These are phyloP conservation scores for Argya squamiceps DNA, from an alignment of 2,797 vertebrate genomes.

Conservation along the genomic window DNA sequence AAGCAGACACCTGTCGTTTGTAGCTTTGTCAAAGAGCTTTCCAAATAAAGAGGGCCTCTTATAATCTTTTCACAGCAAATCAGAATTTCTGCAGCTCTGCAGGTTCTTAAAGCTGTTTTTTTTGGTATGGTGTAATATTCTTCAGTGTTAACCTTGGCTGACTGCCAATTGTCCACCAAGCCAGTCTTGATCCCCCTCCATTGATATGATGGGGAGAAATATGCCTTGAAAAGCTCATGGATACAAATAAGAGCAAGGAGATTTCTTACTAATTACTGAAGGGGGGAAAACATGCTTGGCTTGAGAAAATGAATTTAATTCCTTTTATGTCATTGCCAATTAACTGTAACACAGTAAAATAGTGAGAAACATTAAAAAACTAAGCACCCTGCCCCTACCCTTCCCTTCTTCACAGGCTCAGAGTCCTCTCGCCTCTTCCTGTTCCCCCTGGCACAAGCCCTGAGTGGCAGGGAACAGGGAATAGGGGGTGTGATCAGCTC, in stretches of 20 bases:
- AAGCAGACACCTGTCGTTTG: neutral
- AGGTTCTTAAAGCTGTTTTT: neutral
- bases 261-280: neutral
- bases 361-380: neutral
- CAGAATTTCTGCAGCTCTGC: neutral
- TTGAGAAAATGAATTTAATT: neutral
- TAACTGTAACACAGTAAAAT: neutral
- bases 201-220: no score
- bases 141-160: neutral
- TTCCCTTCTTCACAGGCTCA: neutral
- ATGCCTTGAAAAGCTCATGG: neutral
- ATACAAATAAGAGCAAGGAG: neutral
- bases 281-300: neutral
- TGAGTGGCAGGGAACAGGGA: neutral
- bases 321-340: neutral
- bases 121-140: neutral
- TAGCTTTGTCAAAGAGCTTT: neutral
- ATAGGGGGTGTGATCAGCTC: fast-evolving
- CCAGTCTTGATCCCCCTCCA: neutral
- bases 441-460: fast-evolving
- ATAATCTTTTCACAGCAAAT: neutral
- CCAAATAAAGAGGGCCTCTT: neutral
- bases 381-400: neutral
- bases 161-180: neutral
- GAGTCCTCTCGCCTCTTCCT: neutral